Conservation (phyloP, 1,140 invertebrate genomes). For the Phortica variegata region DNA sequence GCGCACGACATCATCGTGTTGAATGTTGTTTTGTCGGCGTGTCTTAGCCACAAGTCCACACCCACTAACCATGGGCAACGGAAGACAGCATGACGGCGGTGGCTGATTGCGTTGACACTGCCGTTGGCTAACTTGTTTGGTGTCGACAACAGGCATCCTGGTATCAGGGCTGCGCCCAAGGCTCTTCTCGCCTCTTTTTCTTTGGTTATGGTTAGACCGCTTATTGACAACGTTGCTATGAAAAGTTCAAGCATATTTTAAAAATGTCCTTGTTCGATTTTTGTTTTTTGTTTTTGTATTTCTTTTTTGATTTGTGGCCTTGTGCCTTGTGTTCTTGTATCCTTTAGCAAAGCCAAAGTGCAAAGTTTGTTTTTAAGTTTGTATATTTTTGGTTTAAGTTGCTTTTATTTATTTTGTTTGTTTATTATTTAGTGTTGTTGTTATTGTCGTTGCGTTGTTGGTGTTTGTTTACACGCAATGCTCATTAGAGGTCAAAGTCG, state of each 20-base stretch:
- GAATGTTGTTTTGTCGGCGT: no score
- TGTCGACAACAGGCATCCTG: no score
- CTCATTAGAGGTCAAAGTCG: conserved; percentile 50
- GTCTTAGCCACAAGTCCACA: conserved; percentile 8
- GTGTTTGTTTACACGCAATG: conserved; percentile 11
- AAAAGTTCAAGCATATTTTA: conserved; percentile 51
- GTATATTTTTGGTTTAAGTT: background rate
- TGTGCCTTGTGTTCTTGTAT: background rate
- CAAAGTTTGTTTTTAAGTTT: background rate
- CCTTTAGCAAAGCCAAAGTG: background rate
- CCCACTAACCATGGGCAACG: conserved; percentile 18
- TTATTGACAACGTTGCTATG: no score
- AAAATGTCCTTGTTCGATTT: conserved; percentile 35
- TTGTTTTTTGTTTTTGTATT: no score
- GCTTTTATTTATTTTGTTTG: conserved; percentile 10
- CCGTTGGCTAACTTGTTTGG: no score
- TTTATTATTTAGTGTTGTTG: conserved; percentile 5
- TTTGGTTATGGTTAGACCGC: background rate
- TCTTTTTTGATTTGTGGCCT: no score
- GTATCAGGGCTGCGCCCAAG: conserved; percentile 36
- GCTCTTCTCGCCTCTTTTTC: conserved; percentile 20
- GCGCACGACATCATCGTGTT: conserved; percentile 41
- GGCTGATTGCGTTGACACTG: conserved; percentile 22
- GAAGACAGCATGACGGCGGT: conserved; percentile 39
- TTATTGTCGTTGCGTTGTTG: background rate